Conservation (phyloP, 37 sponge, comb jelly and placozoan species). For the Eunapius fragilis region DNA sequence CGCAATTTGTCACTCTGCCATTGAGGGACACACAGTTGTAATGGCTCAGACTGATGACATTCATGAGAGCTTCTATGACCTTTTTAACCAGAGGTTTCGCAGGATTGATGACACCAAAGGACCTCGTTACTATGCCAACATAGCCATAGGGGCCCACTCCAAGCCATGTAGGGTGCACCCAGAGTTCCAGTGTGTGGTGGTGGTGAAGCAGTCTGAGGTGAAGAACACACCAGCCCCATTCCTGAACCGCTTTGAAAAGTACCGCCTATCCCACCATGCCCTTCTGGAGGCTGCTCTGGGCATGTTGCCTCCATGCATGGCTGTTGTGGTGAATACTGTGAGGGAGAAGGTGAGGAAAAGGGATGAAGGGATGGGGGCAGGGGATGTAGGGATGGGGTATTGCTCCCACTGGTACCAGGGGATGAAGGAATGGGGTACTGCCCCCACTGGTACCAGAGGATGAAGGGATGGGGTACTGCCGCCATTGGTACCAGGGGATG, state of each 20-base stretch:
- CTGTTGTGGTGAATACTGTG: constrained; percentile 35
- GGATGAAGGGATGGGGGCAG: not conserved
- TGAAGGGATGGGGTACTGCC: too few relatives aligned
- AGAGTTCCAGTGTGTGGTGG: constrained; percentile 84
- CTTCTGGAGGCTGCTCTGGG: constrained; percentile 67
- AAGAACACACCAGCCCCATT: constrained; percentile 82
- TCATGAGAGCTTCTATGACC: constrained; percentile 90
- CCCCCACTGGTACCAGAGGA: too few relatives aligned
- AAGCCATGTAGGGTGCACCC: constrained; percentile 78
- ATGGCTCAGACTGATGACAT: constrained; percentile 88
- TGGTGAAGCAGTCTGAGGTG: constrained; percentile 75
- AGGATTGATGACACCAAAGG: constrained; percentile 57
- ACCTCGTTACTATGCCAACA: constrained; percentile 80
- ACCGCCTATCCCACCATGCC: constrained; percentile 54
- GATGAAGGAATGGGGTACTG: too few relatives aligned
- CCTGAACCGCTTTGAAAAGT: constrained; percentile 91
- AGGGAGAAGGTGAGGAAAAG: constrained; percentile 49
- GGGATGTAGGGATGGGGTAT: too few relatives aligned
- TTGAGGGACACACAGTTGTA: constrained; percentile 86
- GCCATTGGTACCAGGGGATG: too few relatives aligned
- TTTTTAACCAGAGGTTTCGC: constrained; percentile 85
- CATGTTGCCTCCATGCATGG: constrained; percentile 73
- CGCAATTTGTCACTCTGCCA: constrained; percentile 78
- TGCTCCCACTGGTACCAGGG: too few relatives aligned
- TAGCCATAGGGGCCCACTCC: constrained; percentile 86